Conservation (phyloP, 2,797 vertebrate genomes). For the Onychomys torridus region DNA sequence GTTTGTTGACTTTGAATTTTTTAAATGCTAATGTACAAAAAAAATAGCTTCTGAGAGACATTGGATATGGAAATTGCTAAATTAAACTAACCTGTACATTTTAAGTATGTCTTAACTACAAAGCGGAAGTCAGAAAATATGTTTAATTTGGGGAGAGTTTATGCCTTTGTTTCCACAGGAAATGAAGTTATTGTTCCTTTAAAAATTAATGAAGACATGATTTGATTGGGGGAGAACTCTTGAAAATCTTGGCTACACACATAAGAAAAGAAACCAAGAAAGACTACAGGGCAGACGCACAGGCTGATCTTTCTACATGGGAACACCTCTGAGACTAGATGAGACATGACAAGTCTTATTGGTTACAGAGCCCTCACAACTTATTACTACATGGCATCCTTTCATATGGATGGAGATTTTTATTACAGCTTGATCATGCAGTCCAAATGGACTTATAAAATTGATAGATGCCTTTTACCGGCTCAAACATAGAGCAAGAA, state of each 20-base stretch:
- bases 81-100: background rate
- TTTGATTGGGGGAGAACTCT: background rate
- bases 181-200: background rate
- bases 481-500: background rate
- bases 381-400: background rate
- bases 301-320: background rate
- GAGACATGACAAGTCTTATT: background rate
- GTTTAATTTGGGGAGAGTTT: background rate
- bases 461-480: background rate
- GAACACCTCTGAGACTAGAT: background rate
- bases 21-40: background rate
- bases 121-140: background rate
- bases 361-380: background rate
- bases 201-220: background rate
- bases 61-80: background rate
- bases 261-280: background rate
- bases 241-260: background rate
- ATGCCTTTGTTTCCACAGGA: background rate
- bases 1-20: background rate
- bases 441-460: background rate
- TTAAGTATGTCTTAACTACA: background rate
- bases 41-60: background rate
- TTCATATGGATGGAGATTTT: background rate
- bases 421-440: background rate
- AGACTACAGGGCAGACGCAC: background rate